Percentiles rank a stretch among this genome's conserved stretches.
Evolutionary conservation across 2,888 invertebrate genomes (phyloP).

Genomic region (Bimastos eiseni): DNA sequence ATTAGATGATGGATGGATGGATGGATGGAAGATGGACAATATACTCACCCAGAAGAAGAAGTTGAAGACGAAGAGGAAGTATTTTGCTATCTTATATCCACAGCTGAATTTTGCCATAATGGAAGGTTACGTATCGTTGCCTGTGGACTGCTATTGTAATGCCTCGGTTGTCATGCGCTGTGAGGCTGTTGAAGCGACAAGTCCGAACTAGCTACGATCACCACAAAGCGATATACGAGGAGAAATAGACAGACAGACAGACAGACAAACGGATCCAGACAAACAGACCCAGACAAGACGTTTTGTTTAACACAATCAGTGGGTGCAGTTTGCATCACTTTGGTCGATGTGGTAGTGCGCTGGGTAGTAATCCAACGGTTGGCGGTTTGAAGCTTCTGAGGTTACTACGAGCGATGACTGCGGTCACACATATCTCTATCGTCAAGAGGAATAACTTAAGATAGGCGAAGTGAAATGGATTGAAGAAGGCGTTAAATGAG

Average conservation of each 20-base stretch:
- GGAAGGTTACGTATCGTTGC: not conserved
- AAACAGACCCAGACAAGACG: not conserved
- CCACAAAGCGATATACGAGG: too few relatives aligned
- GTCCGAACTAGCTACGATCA: not conserved
- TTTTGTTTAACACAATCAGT: too few relatives aligned
- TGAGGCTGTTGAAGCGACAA: not conserved
- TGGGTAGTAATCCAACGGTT: too few relatives aligned
- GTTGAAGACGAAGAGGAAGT: slow-evolving; percentile 30
- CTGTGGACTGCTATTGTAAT: not conserved
- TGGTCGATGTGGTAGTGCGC: too few relatives aligned
- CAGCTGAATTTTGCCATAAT: slow-evolving; percentile 22
- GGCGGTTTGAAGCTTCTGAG: too few relatives aligned
- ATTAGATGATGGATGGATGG: too few relatives aligned
- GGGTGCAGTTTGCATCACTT: too few relatives aligned
- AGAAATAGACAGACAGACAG: not conserved
- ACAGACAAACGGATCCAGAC: not conserved
- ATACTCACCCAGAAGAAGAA: slow-evolving; percentile 33
- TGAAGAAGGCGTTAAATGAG: too few relatives aligned
- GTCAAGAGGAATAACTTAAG: too few relatives aligned
- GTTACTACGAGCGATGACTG: too few relatives aligned
- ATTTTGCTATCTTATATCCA: slow-evolving; percentile 31
- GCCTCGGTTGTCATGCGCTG: not conserved
- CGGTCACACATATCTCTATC: too few relatives aligned
- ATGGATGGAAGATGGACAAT: not conserved
- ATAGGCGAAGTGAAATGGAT: too few relatives aligned